These are phyloP conservation scores for Tenthredo scrophulariae DNA, from an alignment of 2,888 invertebrate genomes.

Conservation along the genomic window DNA sequence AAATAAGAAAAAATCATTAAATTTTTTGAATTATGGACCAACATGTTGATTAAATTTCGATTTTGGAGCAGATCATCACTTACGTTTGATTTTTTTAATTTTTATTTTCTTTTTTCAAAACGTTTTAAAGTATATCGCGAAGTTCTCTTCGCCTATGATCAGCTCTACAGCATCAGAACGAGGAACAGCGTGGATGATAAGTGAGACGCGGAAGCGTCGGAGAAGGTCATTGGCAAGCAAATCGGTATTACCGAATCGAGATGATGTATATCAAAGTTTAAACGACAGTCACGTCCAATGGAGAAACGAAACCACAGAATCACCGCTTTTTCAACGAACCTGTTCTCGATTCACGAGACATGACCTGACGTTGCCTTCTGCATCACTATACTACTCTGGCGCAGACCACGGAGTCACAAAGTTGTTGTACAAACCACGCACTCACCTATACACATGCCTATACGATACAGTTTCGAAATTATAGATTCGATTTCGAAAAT, in stretches of 20 bases:
- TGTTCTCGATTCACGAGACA: not conserved
- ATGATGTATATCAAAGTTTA: conserved; percentile 6
- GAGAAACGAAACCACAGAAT: conserved; percentile 21
- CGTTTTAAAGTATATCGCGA: too few species aligned
- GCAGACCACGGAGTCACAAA: not conserved
- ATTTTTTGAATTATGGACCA: too few species aligned
- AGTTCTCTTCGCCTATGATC: too few species aligned
- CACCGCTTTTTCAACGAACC: conserved; percentile 1
- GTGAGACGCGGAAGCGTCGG: not conserved
- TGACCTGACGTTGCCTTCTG: not conserved
- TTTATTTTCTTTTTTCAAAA: too few species aligned
- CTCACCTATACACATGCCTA: not conserved
- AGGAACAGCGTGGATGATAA: too few species aligned
- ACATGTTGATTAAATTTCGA: not conserved
- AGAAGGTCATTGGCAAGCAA: not conserved
- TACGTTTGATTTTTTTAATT: not conserved
- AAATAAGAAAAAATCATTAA: not conserved
- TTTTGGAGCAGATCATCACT: not conserved
- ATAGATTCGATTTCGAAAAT: too few species aligned
- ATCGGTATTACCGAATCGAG: conserved; percentile 25
- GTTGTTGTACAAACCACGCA: not conserved
- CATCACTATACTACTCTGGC: not conserved
- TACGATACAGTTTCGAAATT: not conserved
- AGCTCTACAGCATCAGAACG: too few species aligned
- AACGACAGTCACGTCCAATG: conserved; percentile 1